phyloP scores from a whole-genome alignment of 2,888 invertebrate species.

The Cetonia aurata region DNA sequence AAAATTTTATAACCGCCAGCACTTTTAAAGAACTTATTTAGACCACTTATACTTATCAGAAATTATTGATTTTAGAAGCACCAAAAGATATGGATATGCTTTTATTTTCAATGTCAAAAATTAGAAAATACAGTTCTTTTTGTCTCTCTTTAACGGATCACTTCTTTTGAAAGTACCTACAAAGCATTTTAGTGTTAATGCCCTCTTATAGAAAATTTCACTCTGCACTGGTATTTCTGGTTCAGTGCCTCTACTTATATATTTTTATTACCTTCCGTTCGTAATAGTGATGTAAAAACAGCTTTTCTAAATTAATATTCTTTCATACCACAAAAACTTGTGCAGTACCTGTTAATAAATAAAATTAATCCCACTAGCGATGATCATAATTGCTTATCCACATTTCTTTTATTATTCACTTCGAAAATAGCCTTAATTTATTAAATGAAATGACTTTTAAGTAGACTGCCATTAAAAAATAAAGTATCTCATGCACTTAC shows the following conservation, averaged over 20 bases:
- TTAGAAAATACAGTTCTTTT: too few species aligned
- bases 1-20: too few species aligned
- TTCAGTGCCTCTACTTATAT: not conserved
- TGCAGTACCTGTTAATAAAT: not conserved
- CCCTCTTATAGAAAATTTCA: too few species aligned
- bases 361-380: conserved; percentile 4
- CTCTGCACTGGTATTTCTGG: not conserved
- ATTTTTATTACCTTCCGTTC: not conserved
- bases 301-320: not conserved
- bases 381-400: conserved; percentile 10
- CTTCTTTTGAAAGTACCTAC: too few species aligned
- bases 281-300: not conserved
- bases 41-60: too few species aligned
- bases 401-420: conserved; percentile 9
- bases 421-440: conserved; percentile 17
- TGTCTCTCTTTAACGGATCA: too few species aligned
- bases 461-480: not conserved
- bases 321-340: not conserved
- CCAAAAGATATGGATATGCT: too few species aligned
- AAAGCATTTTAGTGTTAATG: too few species aligned
- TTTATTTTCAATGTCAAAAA: too few species aligned
- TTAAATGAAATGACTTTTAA: conserved; percentile 14
- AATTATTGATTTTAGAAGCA: too few species aligned
- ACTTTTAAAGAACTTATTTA: too few species aligned
- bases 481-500: conserved; percentile 15